These are phyloP conservation scores for Parauchenoglanis ngamensis DNA, from an alignment of 2,797 vertebrate species.

Conservation along the genomic window DNA sequence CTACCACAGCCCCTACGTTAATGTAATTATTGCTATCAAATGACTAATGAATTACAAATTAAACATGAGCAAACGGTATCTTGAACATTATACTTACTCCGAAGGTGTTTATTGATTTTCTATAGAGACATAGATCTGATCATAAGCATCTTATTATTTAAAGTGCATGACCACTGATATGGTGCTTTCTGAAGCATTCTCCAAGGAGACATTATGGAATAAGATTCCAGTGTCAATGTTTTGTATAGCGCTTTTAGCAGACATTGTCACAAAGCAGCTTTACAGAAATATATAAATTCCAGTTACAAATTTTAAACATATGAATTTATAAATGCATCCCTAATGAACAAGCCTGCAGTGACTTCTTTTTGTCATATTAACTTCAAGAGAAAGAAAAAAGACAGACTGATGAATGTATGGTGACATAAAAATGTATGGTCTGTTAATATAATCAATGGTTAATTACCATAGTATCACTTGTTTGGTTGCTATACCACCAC, in stretches of 20 bases:
- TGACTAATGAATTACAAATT: no score
- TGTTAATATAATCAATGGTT: neutral
- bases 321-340: no score
- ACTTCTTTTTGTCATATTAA: neutral
- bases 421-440: neutral
- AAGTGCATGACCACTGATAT: neutral
- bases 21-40: neutral
- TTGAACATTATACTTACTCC: neutral
- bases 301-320: no score
- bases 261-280: no score
- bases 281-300: no score
- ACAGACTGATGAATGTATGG: neutral
- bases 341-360: neutral
- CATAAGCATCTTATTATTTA: neutral
- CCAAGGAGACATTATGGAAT: neutral
- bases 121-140: neutral
- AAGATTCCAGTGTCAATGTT: neutral
- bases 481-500: neutral
- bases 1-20: neutral
- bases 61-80: neutral
- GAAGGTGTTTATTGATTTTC: neutral
- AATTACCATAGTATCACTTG: neutral
- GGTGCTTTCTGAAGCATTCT: neutral
- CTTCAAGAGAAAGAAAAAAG: neutral
- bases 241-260: neutral